A percentile compares a stretch with the other conserved stretches of the same genome.
phyloP scores from a whole-genome alignment of 1,140 invertebrate species.

The Hylaeus anthracinus region DNA sequence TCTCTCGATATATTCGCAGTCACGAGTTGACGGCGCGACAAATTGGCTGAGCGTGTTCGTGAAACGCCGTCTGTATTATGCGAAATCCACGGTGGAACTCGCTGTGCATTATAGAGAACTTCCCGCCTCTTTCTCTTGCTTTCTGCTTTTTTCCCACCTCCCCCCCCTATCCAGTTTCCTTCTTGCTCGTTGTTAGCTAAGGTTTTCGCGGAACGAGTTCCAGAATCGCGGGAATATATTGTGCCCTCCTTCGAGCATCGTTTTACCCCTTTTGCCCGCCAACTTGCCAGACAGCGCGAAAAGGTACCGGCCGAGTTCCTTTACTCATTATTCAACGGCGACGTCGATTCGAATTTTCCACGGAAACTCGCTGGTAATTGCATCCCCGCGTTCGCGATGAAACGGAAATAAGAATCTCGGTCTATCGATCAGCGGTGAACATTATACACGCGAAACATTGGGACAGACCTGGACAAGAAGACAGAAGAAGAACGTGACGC shows the following conservation, averaged over 20 bases:
- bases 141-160: not conserved
- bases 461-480: too few relatives aligned
- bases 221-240: not conserved
- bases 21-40: conserved; percentile 69
- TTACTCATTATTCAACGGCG: not conserved
- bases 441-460: too few relatives aligned
- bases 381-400: not conserved
- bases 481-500: too few relatives aligned
- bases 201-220: conserved; percentile 32
- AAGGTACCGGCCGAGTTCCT: not conserved
- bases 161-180: not conserved
- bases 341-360: conserved; percentile 10
- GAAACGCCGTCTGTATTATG: conserved; percentile 68
- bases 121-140: conserved; percentile 17
- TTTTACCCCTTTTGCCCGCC: conserved; percentile 4
- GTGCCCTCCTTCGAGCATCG: conserved; percentile 3
- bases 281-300: conserved; percentile 4
- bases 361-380: conserved; percentile 3
- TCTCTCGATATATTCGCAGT: conserved; percentile 66
- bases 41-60: conserved; percentile 72
- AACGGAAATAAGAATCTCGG: not conserved
- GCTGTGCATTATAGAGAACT: conserved; percentile 53
- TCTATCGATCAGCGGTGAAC: too few relatives aligned
- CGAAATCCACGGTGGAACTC: conserved; percentile 67
- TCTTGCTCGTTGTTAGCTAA: conserved; percentile 27